These are phyloP conservation scores for Menura novaehollandiae DNA, from an alignment of 2,113 vertebrate genomes.

Conservation along the genomic window DNA sequence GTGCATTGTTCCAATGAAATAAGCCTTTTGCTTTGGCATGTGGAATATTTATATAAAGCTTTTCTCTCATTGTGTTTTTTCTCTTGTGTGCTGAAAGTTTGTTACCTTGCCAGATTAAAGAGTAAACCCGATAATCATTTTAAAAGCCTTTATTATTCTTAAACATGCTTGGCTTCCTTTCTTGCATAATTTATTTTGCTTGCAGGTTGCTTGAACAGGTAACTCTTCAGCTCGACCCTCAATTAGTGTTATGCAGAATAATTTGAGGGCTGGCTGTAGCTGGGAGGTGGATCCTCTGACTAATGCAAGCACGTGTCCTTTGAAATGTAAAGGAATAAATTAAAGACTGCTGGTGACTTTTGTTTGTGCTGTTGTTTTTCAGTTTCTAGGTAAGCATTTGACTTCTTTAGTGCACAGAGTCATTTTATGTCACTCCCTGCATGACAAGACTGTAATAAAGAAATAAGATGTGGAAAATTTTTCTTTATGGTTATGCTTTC, in stretches of 20 bases:
- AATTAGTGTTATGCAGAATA: constrained; percentile 40
- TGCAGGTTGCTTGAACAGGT: constrained; percentile 7
- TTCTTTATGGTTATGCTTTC: neutral
- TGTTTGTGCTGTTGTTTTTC: constrained; percentile 31
- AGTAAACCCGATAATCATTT: constrained; percentile 38
- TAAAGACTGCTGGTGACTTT: constrained; percentile 26
- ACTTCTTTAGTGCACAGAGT: neutral
- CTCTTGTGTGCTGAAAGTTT: constrained; percentile 31
- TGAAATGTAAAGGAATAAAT: constrained; percentile 32
- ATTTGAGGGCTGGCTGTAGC: neutral
- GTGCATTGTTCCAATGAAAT: constrained; percentile 5
- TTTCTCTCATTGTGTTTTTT: neutral
- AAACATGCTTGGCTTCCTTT: constrained; percentile 22
- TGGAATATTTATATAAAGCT: constrained; percentile 17
- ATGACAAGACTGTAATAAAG: constrained; percentile 20
- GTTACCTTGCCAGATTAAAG: constrained; percentile 31
- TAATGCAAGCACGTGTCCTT: neutral
- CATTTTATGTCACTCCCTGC: neutral
- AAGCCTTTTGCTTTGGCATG: constrained; percentile 31
- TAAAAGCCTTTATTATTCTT: constrained; percentile 30
- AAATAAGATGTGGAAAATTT: neutral
- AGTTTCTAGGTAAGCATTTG: neutral
- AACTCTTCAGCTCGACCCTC: constrained; percentile 35
- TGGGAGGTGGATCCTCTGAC: neutral
- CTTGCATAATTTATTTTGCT: constrained; percentile 46